Base-by-base conservation (phyloP, 2,113 vertebrate species). In the Lophotis ruficrista region DNA sequence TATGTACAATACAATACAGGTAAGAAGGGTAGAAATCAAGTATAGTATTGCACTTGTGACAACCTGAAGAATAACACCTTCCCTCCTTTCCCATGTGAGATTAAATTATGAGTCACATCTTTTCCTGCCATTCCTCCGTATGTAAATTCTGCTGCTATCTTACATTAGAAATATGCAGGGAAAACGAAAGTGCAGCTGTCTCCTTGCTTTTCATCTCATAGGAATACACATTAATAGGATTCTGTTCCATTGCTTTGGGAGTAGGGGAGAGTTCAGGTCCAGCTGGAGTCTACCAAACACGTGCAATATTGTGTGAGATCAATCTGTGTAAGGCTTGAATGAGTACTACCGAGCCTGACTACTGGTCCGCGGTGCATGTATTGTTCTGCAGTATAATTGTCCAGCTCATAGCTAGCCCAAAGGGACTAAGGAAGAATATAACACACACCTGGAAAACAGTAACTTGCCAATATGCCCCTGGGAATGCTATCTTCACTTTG, bases 141-240 rank as follows among this genome's bases (percentile, higher is more conserved):
- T 84, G 64, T 48, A 94, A 87, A 83, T 91, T 95, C 60, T 82
- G 58, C 75, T 82, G 47, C 77, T 65, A 68, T 65, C 35, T 82
- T 75, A 64, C 33, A 48, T 78, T 47, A 89, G 35, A 75, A 94
- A 83, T 61, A 70, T n/a, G 51, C 19, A 58, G 37, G 28, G 33
- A 76, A 96, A 95, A 93, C 69, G 62, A 75, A 95, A 96, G 80
- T 51, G 19, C 76, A 92, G 61, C 73, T 89, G 78, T 53, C 69
- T 72, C 72, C 30, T 78, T 82, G 48, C 45, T 93, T 96, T 94
- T 75, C 43, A 76, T 57, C 81, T 90, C 37, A 69, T 28, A 87
- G 62, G 85, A 81, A 84, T 94, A 81, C 30, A 82, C n/a, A 80
- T 45, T 76, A 75, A 81, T 77, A 71, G 58, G 73, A 70, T 83